A percentile compares a stretch with the other conserved stretches of the same genome.
Conservation (phyloP, 2,888 invertebrate species). For the Drosophila formosana region DNA sequence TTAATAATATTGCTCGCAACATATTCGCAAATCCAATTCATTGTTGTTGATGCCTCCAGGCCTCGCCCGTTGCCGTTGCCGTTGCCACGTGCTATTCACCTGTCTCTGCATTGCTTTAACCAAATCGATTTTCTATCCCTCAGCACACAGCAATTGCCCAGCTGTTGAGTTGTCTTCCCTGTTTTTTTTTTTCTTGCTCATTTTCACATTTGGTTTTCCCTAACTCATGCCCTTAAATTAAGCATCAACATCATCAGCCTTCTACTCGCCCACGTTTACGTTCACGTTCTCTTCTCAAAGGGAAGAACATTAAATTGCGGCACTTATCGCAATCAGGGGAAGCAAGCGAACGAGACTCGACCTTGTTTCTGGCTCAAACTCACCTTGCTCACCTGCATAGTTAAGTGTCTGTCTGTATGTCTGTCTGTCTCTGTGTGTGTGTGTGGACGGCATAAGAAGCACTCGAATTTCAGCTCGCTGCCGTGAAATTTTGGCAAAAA, state of each 20-base stretch:
- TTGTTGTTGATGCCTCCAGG: not conserved
- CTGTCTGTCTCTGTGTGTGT: not conserved
- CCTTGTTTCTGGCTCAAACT: conserved; percentile 1
- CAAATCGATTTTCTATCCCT: not conserved
- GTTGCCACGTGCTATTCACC: not conserved
- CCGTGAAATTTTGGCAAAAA: not conserved
- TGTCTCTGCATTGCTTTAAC: conserved; percentile 2
- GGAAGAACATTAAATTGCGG: conserved; percentile 39
- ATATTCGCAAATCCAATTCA: not conserved
- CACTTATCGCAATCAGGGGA: conserved; percentile 50
- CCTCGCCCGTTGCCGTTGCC: too few species aligned
- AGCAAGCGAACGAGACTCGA: conserved; percentile 6
- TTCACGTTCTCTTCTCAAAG: not conserved
- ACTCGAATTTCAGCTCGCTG: not conserved
- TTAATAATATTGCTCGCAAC: not conserved
- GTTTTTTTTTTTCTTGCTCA: not conserved
- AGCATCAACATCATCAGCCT: not conserved
- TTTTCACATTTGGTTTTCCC: not conserved
- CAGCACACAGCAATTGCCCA: not conserved
- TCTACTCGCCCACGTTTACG: not conserved
- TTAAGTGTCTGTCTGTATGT: not conserved
- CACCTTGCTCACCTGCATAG: conserved; percentile 1
- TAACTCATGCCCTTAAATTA: not conserved
- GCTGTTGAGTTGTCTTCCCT: not conserved
- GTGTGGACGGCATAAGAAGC: not conserved